Evolutionary conservation across 2,888 invertebrate genomes (phyloP), one percentile per base, ranked within the genome.

Genomic region (Eulithis testata): DNA sequence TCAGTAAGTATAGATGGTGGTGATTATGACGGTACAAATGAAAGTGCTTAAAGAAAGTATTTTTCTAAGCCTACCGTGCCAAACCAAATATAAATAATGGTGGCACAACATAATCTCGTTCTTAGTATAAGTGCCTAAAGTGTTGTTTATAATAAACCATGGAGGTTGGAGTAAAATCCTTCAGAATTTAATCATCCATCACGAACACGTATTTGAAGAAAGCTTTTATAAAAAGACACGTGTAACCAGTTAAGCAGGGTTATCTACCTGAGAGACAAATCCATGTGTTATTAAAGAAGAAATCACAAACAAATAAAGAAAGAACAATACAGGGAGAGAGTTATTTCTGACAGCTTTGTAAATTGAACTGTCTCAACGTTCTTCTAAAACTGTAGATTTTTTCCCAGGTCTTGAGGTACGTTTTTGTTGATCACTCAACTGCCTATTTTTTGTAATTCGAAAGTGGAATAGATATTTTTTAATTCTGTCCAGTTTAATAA

Each of bases 41-140:
- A n/a, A n/a, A 5, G n/a, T n/a, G n/a, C n/a, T n/a, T n/a, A n/a
- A n/a, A n/a, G n/a, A 11, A n/a, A 44, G 44, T 47, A 47, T 47
- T 44, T n/a, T 44, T 44, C 44, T 12, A 47, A 12, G 4, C 47
- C 47, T 27, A 61, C 43, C 27, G 37, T 62, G 67, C 65, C 63
- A 71, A 68, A 65, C 65, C 65, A 71, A 68, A 60, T 50, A 56
- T 55, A 49, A 58, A 45, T n/a, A 58, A 45, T n/a, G 14, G 31
- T 51, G 47, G 55, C 54, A 62, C 53, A 63, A 64, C 68, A 71
- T 70, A 63, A 62, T 63, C 11, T 58, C 52, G 52, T 57, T 66
- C 60, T 61, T 45, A 37, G 36, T 45, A 12, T 51, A 31, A 21
- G 21, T 21, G 21, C 43, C 36, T 50, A 40, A 40, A 40, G 40